Evolutionary conservation across 2,113 vertebrate species (phyloP).

Genomic region (Ammospiza caudacuta): DNA sequence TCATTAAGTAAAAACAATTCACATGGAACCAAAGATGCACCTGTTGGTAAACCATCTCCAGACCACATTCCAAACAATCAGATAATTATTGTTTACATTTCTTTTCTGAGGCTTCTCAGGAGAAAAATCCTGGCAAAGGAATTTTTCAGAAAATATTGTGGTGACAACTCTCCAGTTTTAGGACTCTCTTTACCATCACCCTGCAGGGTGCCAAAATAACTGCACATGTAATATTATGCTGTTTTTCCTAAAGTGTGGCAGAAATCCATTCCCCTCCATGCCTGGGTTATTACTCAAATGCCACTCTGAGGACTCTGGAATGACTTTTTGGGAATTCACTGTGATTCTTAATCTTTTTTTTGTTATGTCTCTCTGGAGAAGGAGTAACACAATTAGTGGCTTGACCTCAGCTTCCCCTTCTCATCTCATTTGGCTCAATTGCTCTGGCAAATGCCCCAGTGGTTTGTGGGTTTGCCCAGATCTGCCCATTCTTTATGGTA

Average conservation of each 20-base stretch:
- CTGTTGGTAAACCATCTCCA: no score
- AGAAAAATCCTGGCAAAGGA: no score
- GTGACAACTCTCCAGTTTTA: background rate
- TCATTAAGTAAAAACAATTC: no score
- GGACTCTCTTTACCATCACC: background rate
- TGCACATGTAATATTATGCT: background rate
- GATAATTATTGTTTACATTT: no score
- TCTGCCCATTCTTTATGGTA: background rate
- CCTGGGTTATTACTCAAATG: background rate
- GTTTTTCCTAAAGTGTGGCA: background rate
- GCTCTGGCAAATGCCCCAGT: background rate
- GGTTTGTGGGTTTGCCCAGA: conserved; percentile 1
- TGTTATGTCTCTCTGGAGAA: background rate
- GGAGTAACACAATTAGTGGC: background rate
- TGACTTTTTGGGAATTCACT: background rate
- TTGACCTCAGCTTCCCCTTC: conserved; percentile 14
- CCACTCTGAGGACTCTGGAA: background rate
- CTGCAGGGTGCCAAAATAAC: background rate
- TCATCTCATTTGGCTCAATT: background rate
- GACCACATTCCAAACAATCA: no score
- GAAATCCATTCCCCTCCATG: background rate
- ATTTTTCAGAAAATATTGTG: no score
- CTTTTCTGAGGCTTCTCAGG: no score
- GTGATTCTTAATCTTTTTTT: background rate
- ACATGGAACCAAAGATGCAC: no score